phyloP scores from a whole-genome alignment of 2,797 vertebrate species.

The Poecile montanus region DNA sequence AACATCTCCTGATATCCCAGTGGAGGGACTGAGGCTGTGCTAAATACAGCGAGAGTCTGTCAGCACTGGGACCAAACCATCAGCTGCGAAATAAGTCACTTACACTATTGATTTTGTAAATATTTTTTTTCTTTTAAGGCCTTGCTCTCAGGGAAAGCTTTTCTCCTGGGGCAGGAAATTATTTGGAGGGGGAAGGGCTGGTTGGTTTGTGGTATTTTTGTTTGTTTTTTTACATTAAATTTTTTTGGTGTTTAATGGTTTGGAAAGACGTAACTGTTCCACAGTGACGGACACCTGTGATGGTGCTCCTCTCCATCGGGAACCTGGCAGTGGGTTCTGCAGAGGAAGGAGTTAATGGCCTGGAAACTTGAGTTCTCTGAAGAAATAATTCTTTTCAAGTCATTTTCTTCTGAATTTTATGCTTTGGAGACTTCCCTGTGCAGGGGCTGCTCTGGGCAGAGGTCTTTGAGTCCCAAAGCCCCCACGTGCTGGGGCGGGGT shows the following conservation, averaged over 20 bases:
- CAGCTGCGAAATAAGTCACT: not conserved
- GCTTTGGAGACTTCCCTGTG: not conserved
- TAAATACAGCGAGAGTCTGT: not conserved
- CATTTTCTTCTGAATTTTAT: not conserved
- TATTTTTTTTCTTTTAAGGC: not conserved
- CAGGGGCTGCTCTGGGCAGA: not conserved
- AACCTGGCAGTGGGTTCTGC: not conserved
- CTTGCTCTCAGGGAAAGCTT: not conserved
- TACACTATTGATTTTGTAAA: not conserved
- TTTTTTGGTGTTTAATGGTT: not conserved
- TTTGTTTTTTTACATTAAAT: not conserved
- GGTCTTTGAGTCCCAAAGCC: not conserved
- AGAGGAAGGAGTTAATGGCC: conserved; percentile 25
- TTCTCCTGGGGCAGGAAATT: not conserved
- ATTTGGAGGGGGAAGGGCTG: not conserved
- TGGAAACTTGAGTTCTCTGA: not conserved
- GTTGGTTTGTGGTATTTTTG: not conserved
- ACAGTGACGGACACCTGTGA: not conserved
- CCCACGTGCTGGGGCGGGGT: accelerated
- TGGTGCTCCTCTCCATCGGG: not conserved
- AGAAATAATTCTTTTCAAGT: not conserved
- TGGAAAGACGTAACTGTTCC: not conserved
- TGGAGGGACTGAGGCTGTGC: not conserved
- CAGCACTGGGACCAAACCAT: not conserved
- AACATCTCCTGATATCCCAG: not conserved